Evolutionary conservation across 2,113 vertebrate genomes (phyloP).

Genomic region (Glaucomys volans): DNA sequence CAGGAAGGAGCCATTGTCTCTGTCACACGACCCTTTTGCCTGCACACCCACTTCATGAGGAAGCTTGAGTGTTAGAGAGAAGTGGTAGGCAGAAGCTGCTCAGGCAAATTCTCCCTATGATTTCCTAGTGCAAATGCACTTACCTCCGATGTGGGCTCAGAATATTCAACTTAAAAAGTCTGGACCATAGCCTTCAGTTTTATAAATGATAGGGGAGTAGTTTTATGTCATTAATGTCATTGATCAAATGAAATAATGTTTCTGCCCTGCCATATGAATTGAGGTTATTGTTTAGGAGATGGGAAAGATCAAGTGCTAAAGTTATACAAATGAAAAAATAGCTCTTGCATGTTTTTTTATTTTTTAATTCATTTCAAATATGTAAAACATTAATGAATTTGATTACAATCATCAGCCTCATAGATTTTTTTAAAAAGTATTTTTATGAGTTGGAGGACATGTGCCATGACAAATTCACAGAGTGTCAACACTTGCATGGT

Average conservation of each 20-base stretch:
- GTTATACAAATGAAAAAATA: slow-evolving; percentile 11
- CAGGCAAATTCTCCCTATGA: neutral
- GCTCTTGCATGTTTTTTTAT: neutral
- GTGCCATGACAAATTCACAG: slow-evolving; percentile 64
- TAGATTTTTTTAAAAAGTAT: neutral
- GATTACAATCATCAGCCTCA: slow-evolving; percentile 36
- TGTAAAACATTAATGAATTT: slow-evolving; percentile 59
- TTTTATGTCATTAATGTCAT: slow-evolving; percentile 20
- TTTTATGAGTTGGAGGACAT: slow-evolving; percentile 38
- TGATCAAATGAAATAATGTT: slow-evolving; percentile 22
- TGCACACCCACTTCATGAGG: neutral
- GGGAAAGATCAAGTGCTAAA: neutral
- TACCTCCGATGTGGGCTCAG: neutral
- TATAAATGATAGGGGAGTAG: slow-evolving; percentile 24
- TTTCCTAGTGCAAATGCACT: neutral
- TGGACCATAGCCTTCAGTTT: neutral
- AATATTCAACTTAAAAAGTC: slow-evolving; percentile 1
- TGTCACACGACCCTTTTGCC: neutral
- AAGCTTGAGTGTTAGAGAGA: neutral
- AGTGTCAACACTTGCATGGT: slow-evolving; percentile 51
- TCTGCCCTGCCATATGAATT: neutral
- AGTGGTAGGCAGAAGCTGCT: neutral
- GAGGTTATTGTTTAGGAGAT: neutral
- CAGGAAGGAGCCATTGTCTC: neutral
- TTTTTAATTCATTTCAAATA: slow-evolving; percentile 48